Evolutionary conservation across 2,113 vertebrate species (phyloP), one percentile per base, ranked within the genome.

Genomic region (Chaenocephalus aceratus): DNA sequence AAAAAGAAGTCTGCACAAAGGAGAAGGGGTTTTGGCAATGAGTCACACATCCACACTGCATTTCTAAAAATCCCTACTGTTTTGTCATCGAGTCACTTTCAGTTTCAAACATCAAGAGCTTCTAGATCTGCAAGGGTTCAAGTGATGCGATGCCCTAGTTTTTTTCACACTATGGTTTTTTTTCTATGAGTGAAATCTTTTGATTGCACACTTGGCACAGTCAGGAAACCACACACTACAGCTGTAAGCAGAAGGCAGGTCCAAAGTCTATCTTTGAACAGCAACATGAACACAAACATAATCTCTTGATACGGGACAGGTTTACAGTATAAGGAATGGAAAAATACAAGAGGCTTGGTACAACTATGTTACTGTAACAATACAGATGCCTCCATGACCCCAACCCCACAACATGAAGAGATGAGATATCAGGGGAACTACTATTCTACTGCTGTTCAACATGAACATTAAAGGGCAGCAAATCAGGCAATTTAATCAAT

Each of bases 221-320:
- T 1, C 65, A 79, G 77, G 75, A 90, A 92, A 92, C 87, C 86
- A 14, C 89, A 90, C 0, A 8, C 1, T 36, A 61, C 10, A 75
- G 56, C 49, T 83, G 70, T 45, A 12, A 23, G 6, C 14, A 21
- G 18, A 30, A 0, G 9, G 13, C 16, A 4, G 18, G 18, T 18
- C 14, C 77, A 13, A 72, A 48, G 36, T 52, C 30, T 48, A 15
- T 44, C 16, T 72, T 53, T 67, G 10, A 36, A 48, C 12, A 74
- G 9, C 56, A 60, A 41, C 3, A 15, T 56, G 56, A 8, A 53
- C 11, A 5, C 26, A 12, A 10, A 23, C 15, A 10, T 2, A 10
- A 48, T 9, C 21, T 30, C 14, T 14, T 10, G 0, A 11, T 4
- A 41, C 48, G 1, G 11, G n/a, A n/a, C 36, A 18, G 23, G 4